Evolutionary conservation across 2,797 vertebrate species (phyloP), one percentile per base, ranked within the genome.

Genomic region (Phataginus tricuspis): DNA sequence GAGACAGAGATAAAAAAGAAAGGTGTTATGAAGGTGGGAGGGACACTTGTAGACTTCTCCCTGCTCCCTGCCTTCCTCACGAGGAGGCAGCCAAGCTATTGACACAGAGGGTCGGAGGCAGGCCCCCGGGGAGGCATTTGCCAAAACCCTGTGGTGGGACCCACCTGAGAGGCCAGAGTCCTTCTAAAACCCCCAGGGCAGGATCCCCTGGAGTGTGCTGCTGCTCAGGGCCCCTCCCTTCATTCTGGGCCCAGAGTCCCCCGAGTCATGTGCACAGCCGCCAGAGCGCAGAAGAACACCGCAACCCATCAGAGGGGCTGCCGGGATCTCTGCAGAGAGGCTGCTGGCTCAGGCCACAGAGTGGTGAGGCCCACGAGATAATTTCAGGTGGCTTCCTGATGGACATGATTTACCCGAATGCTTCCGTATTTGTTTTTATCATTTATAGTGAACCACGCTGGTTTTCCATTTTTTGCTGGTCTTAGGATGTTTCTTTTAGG

Each of bases 101-200:
- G 14, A 42, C 59, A 29, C 49, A 3, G 1, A 16, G 1, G 21
- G 31, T 0, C 11, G 64, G 5, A 5, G 39, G 49, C 0, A 4
- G 23, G 2, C 39, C 39, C 39, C 39, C 27, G 39, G 7, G 4
- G 7, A 53, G 64, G 34, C 37, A 51, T 13, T 57, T 29, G n/a
- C 64, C 79, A 19, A 42, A 85, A 49, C 1, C 9, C 27, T 8
- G 66, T 3, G 4, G 7, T n/a, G n/a, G 34, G 69, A 42, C 49
- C 59, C 66, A 25, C 31, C 11, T 21, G 15, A 29, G 39, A 45
- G 29, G 19, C 21, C 51, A 27, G 51, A 34, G 86, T 74, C 16
- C 59, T 63, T 45, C 57, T 74, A 42, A 49, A 31, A 16, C 53
- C 64, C 74, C 10, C 0, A 9, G 0, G 74, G 53, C 55, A 42